phyloP scores from a whole-genome alignment of 2,113 vertebrate genomes.

The Oryzias celebensis region DNA sequence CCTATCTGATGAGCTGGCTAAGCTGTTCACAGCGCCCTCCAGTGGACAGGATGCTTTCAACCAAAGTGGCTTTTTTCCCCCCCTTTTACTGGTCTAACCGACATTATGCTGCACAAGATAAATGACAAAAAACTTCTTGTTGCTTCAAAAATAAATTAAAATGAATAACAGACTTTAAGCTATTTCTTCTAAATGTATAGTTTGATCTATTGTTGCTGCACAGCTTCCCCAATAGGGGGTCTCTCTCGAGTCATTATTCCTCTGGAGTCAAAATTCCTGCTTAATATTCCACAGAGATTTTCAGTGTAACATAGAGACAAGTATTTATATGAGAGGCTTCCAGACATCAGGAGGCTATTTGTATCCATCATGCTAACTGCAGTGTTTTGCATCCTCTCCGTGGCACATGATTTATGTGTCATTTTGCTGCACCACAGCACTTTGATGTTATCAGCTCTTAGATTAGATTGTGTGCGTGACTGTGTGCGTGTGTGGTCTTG shows the following conservation, averaged over 20 bases:
- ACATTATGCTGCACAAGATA: background rate
- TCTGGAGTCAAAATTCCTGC: conserved; percentile 17
- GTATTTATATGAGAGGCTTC: conserved; percentile 57
- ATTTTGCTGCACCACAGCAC: conserved; percentile 43
- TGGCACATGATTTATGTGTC: conserved; percentile 67
- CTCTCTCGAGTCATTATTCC: conserved; percentile 1
- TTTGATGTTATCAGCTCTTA: conserved; percentile 62
- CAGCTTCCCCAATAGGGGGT: background rate
- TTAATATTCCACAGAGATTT: conserved; percentile 4
- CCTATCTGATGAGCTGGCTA: conserved; percentile 58
- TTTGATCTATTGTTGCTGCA: background rate
- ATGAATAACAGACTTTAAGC: background rate
- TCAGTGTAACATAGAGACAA: conserved; percentile 41
- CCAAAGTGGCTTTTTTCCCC: no score
- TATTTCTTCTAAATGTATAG: background rate
- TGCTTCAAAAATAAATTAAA: background rate
- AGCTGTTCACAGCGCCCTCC: conserved; percentile 52
- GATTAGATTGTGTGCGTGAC: conserved; percentile 43
- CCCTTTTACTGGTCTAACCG: no score
- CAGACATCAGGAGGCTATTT: conserved; percentile 56
- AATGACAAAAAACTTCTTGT: background rate
- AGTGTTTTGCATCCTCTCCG: conserved; percentile 47
- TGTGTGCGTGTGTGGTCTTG: conserved; percentile 11
- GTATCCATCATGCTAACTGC: conserved; percentile 55
- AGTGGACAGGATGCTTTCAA: conserved; percentile 24